A percentile compares a stretch with the other conserved stretches of the same genome.
phyloP scores from a whole-genome alignment of 2,797 vertebrate genomes.

The Aphelocoma californica region DNA sequence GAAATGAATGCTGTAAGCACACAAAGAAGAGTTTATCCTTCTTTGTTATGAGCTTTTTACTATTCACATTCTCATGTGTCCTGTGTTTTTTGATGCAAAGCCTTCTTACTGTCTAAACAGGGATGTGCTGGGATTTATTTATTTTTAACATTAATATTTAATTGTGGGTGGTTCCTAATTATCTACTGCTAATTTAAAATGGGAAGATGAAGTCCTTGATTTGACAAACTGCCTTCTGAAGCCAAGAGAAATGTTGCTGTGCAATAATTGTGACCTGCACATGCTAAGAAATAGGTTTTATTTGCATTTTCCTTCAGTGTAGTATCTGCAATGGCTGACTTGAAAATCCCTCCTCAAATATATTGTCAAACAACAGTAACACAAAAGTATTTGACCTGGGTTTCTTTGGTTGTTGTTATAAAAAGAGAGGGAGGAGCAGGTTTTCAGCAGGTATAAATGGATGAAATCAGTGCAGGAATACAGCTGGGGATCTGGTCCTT shows the following conservation, averaged over 20 bases:
- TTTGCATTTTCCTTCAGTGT: background rate
- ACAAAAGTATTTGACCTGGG: background rate
- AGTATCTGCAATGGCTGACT: background rate
- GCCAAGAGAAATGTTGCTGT: background rate
- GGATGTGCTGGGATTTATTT: background rate
- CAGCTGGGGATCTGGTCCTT: background rate
- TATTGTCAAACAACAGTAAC: background rate
- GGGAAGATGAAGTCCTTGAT: background rate
- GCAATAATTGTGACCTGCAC: background rate
- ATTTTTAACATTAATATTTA: constrained; percentile 33
- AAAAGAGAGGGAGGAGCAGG: background rate
- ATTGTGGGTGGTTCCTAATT: constrained; percentile 23
- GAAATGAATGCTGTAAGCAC: background rate
- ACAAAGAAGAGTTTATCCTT: constrained; percentile 22
- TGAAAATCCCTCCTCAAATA: background rate
- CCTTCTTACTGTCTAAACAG: background rate
- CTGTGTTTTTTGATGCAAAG: background rate
- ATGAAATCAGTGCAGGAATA: background rate
- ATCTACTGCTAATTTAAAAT: constrained; percentile 8
- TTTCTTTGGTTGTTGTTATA: background rate
- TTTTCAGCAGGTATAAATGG: background rate
- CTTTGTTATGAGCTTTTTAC: constrained; percentile 20
- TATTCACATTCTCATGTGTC: background rate
- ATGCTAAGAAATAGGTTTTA: background rate
- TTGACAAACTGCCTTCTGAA: background rate